These are phyloP conservation scores for Trichopoda pennipes DNA, from an alignment of 2,888 invertebrate species.

Conservation along the genomic window DNA sequence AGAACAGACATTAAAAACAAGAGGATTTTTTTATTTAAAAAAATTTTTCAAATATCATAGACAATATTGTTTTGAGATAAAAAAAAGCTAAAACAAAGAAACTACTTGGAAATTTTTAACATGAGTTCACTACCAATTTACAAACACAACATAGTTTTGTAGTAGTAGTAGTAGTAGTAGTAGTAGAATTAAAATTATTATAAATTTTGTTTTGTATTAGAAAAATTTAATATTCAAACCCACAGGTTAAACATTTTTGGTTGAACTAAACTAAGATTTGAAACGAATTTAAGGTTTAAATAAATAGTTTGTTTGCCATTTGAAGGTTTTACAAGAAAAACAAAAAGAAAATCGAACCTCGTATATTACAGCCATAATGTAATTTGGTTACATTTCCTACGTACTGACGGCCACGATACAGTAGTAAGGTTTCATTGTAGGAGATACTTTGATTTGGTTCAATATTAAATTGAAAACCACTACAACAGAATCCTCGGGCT, in stretches of 20 bases:
- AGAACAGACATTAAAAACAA: constrained; percentile 65
- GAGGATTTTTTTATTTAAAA: constrained; percentile 52
- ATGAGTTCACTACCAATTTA: constrained; percentile 66
- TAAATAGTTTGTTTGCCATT: constrained; percentile 32
- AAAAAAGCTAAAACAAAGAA: constrained; percentile 32
- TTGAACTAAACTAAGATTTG: constrained; percentile 58
- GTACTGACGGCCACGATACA: constrained; percentile 75
- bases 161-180: constrained; percentile 65
- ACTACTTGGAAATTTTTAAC: constrained; percentile 56
- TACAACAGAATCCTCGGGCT: constrained; percentile 76
- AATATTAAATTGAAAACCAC: constrained; percentile 75
- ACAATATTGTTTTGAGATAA: constrained; percentile 32
- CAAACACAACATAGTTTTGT: constrained; percentile 67
- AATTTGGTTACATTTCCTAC: constrained; percentile 78
- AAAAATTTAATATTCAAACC: constrained; percentile 42
- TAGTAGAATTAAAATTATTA: constrained; percentile 49
- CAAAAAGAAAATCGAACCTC: constrained; percentile 67
- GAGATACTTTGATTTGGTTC: constrained; percentile 77
- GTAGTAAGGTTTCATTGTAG: constrained; percentile 75
- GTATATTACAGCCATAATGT: constrained; percentile 74
- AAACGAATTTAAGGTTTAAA: constrained; percentile 34
- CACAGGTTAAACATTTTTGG: constrained; percentile 64
- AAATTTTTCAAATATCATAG: constrained; percentile 31
- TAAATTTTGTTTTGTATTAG: constrained; percentile 35
- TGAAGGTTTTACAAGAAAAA: constrained; percentile 28